These are phyloP conservation scores for Holothuria glaberrima DNA, from an alignment of 35 echinoderm and acorn worm species.

Conservation along the genomic window DNA sequence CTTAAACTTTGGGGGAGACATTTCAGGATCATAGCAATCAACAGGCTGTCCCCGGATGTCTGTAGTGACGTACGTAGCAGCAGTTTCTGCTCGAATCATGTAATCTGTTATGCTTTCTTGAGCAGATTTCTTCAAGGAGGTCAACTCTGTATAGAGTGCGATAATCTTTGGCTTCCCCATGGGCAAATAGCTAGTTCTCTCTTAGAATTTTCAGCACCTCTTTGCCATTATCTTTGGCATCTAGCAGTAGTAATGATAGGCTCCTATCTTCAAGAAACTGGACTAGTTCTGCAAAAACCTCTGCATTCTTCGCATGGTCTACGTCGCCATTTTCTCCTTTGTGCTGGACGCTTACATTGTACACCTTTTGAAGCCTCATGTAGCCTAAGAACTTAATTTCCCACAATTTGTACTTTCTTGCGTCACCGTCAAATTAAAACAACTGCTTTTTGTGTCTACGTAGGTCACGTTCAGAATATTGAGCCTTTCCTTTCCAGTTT, in stretches of 20 bases:
- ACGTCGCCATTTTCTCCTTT: background rate
- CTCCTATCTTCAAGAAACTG: conserved; percentile 30
- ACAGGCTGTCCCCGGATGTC: conserved; percentile 18
- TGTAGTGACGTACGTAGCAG: conserved; percentile 21
- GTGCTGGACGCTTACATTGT: background rate
- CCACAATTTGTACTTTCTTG: conserved; percentile 40
- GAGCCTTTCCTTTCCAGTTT: background rate
- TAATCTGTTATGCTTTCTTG: conserved; percentile 50
- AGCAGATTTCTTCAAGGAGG: conserved; percentile 13
- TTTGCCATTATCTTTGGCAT: conserved; percentile 34
- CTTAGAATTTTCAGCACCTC: conserved; percentile 7
- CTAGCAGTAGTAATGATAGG: background rate
- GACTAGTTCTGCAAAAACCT: conserved; percentile 20
- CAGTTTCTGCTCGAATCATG: conserved; percentile 5
- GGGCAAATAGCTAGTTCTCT: conserved; percentile 30
- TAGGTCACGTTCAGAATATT: background rate
- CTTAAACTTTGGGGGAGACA: conserved; percentile 6
- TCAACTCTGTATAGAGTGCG: conserved; percentile 55
- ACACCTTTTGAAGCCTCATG: conserved; percentile 40
- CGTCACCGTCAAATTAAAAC: background rate
- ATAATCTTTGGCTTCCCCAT: conserved; percentile 57
- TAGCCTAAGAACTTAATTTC: conserved; percentile 34
- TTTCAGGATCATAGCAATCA: conserved; percentile 21
- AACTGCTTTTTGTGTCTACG: conserved; percentile 4
- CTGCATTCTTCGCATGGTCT: conserved; percentile 14